Base-by-base conservation (phyloP, 2,797 vertebrate genomes). In the Sebastes nivosus region DNA sequence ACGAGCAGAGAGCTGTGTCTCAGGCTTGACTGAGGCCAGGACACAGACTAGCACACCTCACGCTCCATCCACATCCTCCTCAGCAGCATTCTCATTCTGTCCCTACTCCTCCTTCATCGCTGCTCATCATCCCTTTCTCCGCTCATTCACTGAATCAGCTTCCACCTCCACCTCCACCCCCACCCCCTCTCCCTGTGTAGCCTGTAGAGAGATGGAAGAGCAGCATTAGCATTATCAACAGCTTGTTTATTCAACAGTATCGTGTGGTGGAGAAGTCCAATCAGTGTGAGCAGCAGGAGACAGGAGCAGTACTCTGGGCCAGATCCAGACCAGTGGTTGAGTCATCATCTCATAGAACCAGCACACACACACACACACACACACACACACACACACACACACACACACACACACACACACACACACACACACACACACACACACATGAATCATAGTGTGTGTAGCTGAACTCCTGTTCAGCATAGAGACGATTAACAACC, bases 241-340 rank as follows among this genome's bases (percentile, higher is more conserved):
- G 79, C 50, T 11, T 79, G 80, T 79, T 86, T 86, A 75, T 84
- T 80, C 72, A 67, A 68, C 66, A 20, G 20, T 67, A 34, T 54
- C 5, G 27, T 66, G 72, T 83, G 61, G 54, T 65, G 55, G 38
- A 82, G 73, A 29, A 27, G 66, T 79, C 46, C 67, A 67, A 80
- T 82, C 70, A 65, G 30, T 18, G 20, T 4, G 46, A 77, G 79
- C 81, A 59, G 86, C 75, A 54, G 74, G 67, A 72, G 69, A 46
- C 71, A 24, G 29, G 34, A 79, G 81, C 75, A 29, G 65, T 70
- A 54, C 68, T 38, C 46, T 58, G 83, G 59, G 77, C 88, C 64
- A 52, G 55, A 67, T 78, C 42, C 14, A 46, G 78, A 75, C 75
- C 69, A 68, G 61, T 52, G 50, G 14, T 81, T 89, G 85, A 91